Conservation (phyloP, 2,797 vertebrate genomes). For the Calcarius lapponicus region DNA sequence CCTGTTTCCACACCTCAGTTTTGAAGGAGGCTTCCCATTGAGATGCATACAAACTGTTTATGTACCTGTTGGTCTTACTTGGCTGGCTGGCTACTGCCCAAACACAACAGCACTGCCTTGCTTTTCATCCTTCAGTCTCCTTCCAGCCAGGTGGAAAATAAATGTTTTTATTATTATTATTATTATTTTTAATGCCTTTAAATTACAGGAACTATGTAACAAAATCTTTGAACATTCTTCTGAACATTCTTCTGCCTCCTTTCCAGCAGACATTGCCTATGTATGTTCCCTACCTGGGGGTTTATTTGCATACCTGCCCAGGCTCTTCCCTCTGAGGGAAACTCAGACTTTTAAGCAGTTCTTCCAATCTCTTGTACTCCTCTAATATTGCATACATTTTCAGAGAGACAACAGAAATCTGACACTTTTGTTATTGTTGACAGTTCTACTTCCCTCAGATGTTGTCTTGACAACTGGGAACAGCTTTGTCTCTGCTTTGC, state of each 20-base stretch:
- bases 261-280: background rate
- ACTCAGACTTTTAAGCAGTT: background rate
- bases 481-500: background rate
- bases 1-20: background rate
- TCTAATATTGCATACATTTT: background rate
- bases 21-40: background rate
- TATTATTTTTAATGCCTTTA: background rate
- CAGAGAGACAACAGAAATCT: background rate
- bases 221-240: conserved; percentile 5
- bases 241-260: background rate
- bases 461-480: conserved; percentile 1
- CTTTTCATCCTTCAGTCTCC: background rate
- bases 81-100: conserved; percentile 8
- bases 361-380: background rate
- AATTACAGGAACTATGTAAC: background rate
- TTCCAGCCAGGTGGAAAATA: background rate
- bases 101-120: background rate
- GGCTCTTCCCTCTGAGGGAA: background rate
- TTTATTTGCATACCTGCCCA: background rate
- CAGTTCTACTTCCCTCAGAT: background rate
- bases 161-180: background rate
- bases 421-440: background rate
- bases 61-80: background rate
- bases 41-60: background rate
- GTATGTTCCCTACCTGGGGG: background rate